These are phyloP conservation scores for Entelurus aequoreus DNA, from an alignment of 2,113 vertebrate species.

Conservation along the genomic window DNA sequence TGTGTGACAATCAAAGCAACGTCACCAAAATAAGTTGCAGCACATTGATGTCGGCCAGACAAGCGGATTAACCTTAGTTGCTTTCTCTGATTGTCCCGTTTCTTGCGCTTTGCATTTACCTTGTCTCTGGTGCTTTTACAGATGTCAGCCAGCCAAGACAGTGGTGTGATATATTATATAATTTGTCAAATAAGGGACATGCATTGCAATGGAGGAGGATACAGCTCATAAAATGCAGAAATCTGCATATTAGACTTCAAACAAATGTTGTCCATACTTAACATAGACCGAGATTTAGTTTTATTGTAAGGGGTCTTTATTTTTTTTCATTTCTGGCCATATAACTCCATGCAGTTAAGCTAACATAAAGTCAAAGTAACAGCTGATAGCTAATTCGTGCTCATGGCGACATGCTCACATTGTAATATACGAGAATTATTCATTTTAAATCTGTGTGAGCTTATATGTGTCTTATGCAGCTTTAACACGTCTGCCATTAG, in stretches of 20 bases:
- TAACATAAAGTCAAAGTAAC: background rate
- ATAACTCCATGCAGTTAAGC: background rate
- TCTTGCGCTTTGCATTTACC: slow-evolving; percentile 32
- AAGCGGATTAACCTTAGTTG: slow-evolving; percentile 11
- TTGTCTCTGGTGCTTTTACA: slow-evolving; percentile 30
- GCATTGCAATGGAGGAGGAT: slow-evolving; percentile 5
- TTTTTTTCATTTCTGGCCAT: background rate
- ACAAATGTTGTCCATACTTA: background rate
- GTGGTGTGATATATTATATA: slow-evolving; percentile 17
- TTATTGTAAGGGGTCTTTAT: background rate
- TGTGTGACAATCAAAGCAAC: slow-evolving; percentile 22
- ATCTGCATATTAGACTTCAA: background rate
- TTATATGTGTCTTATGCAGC: background rate
- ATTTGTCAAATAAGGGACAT: slow-evolving; percentile 25
- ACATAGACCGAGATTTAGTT: background rate
- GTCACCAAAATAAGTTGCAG: slow-evolving; percentile 15
- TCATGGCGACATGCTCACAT: background rate
- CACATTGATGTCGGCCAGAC: slow-evolving; percentile 16
- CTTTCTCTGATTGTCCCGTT: slow-evolving; percentile 25
- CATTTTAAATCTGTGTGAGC: background rate
- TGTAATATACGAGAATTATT: background rate
- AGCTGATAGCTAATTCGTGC: background rate
- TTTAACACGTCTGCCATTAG: slow-evolving; percentile 15
- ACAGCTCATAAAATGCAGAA: slow-evolving; percentile 8
- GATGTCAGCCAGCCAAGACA: slow-evolving; percentile 38